Evolutionary conservation across 1,140 invertebrate species (phyloP), one percentile per base, ranked within the genome.

Genomic region (Conus betulinus): DNA sequence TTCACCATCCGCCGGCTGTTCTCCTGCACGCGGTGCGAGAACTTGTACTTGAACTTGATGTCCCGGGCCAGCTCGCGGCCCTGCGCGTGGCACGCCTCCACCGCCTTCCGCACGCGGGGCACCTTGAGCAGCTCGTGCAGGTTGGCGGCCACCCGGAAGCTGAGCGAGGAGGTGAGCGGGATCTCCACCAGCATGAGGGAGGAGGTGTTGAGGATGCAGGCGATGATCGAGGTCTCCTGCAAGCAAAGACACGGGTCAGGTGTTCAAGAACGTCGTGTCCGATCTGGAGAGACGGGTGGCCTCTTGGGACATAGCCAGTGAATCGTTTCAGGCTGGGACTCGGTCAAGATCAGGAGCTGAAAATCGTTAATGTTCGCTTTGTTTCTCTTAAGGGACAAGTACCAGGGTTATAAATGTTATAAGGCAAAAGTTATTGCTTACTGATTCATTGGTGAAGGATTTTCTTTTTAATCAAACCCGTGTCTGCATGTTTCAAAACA

Each of bases 1-100:
- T 79, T 87, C 85, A 87, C 79, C 85, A 78, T 87, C n/a, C 85
- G 71, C 10, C 71, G 71, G n/a, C 17, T 79, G 2, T 51, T 88
- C 81, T 91, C 89, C 84, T 87, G 81, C 51, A 91, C 87, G 82
- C 87, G 79, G 55, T 90, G 90, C 7, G 86, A 85, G 81, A 92
- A 91, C 60, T 90, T 92, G 81, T 89, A 92, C 67, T 92, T 92
- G 87, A 88, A 91, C 71, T 92, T 92, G 57, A 92, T 85, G 86
- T 92, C 91, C n/a, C 84, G 85, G 23, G 84, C 57, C 55, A 89
- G 91, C 7, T 82, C 81, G 2, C 67, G 52, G 20, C 83, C 81
- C 63, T 88, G 89, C 39, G 67, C 53, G 3, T 87, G 67, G 79
- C 91, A 91, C 17, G 89, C 71, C 11, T 87, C 57, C 53, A 89